Conservation (phyloP, 1,140 invertebrate species). For the Monomorium pharaonis region DNA sequence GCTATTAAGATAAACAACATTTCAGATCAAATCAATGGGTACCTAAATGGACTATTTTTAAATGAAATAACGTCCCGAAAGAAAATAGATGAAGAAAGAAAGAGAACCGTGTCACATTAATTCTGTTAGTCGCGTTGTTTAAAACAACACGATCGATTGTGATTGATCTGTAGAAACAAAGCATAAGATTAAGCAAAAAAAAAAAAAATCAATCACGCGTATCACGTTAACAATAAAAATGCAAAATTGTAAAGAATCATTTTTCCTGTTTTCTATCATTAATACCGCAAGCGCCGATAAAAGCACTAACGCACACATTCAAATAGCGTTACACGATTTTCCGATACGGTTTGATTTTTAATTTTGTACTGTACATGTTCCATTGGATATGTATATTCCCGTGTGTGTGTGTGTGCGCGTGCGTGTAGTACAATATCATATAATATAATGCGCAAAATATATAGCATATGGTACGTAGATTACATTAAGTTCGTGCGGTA, state of each 20-base stretch:
- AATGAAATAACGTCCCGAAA: neutral
- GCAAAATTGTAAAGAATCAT: neutral
- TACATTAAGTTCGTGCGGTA: constrained; percentile 40
- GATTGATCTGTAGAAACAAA: neutral
- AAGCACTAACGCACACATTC: neutral
- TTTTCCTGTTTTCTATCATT: neutral
- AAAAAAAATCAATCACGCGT: neutral
- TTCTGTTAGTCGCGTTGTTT: neutral
- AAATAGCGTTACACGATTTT: neutral
- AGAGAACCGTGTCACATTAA: neutral
- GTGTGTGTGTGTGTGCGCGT: too few species aligned
- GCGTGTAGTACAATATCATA: neutral
- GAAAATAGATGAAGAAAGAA: neutral
- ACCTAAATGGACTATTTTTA: neutral
- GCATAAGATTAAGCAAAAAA: neutral
- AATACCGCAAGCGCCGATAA: neutral
- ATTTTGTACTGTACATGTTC: neutral
- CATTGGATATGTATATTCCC: neutral
- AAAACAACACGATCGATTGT: neutral
- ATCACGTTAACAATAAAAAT: neutral
- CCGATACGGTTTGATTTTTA: neutral
- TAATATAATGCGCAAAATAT: neutral
- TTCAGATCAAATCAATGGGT: neutral
- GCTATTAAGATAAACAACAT: neutral
- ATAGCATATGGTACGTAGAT: neutral